phyloP scores from a whole-genome alignment of 2,797 vertebrate genomes.

The Margarornis squamiger region DNA sequence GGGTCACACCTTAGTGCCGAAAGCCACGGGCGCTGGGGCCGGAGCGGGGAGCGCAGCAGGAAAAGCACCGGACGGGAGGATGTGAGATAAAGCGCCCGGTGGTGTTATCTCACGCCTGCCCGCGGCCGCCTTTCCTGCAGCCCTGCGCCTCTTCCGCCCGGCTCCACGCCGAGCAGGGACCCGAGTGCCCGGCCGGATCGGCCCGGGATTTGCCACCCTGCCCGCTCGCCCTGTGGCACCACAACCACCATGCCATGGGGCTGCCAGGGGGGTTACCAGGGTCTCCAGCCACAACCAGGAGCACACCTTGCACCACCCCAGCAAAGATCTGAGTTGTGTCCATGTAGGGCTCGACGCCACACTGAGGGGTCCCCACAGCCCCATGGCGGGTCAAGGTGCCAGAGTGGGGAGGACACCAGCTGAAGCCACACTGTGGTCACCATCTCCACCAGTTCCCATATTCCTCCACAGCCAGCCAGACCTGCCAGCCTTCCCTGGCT shows the following conservation, averaged over 20 bases:
- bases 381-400: fast-evolving
- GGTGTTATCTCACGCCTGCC: constrained; percentile 37
- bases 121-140: constrained; percentile 45
- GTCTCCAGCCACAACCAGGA: not conserved
- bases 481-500: not conserved
- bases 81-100: constrained; percentile 55
- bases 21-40: not conserved
- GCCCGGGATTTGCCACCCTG: not conserved
- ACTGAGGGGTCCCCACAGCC: too few species aligned
- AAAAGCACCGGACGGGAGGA: constrained; percentile 55
- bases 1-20: constrained; percentile 1
- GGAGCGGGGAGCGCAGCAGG: constrained; percentile 28
- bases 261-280: fast-evolving
- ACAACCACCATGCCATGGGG: fast-evolving
- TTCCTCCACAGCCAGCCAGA: not conserved
- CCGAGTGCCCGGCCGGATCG: fast-evolving
- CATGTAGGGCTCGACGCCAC: fast-evolving
- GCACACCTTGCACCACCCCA: fast-evolving
- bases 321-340: fast-evolving
- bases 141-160: constrained; percentile 41
- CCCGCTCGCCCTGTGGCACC: fast-evolving
- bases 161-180: not conserved
- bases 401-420: fast-evolving
- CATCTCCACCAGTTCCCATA: not conserved
- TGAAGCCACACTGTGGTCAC: not conserved